These are phyloP conservation scores for Euproctis similis DNA, from an alignment of 2,888 invertebrate genomes.

Conservation along the genomic window DNA sequence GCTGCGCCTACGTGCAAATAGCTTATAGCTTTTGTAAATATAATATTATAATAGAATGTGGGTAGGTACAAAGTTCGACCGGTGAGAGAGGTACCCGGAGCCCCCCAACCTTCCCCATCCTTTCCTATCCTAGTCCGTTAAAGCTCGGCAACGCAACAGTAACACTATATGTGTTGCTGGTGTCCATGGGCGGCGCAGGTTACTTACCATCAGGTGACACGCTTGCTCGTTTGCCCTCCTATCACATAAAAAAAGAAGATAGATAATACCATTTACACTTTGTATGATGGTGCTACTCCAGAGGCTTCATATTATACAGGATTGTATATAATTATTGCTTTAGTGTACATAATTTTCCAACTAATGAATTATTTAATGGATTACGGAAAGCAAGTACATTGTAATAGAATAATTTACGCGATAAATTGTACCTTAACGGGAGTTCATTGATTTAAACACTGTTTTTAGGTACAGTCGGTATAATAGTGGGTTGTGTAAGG, in stretches of 20 bases:
- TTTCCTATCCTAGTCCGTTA: too few relatives aligned
- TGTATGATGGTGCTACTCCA: background rate
- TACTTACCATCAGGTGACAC: too few relatives aligned
- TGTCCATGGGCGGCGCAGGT: too few relatives aligned
- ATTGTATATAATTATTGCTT: constrained; percentile 20
- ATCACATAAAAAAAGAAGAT: too few relatives aligned
- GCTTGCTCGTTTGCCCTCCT: too few relatives aligned
- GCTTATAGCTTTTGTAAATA: constrained; percentile 16
- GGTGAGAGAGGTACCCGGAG: too few relatives aligned
- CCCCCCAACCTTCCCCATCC: too few relatives aligned
- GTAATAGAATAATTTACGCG: constrained; percentile 20
- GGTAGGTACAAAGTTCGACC: background rate
- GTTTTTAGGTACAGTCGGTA: constrained; percentile 3
- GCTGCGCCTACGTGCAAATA: constrained; percentile 28
- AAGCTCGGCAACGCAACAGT: too few relatives aligned
- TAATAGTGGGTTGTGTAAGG: constrained; percentile 2
- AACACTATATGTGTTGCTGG: too few relatives aligned
- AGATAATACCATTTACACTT: background rate
- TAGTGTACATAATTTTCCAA: constrained; percentile 28
- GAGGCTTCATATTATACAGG: constrained; percentile 8
- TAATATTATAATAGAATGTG: background rate
- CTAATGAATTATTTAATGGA: constrained; percentile 32
- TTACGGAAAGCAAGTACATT: constrained; percentile 16
- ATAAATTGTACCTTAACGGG: constrained; percentile 15
- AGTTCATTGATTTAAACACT: constrained; percentile 13